These are phyloP conservation scores for Oostethus manadensis DNA, from an alignment of 2,113 vertebrate species.

Conservation along the genomic window DNA sequence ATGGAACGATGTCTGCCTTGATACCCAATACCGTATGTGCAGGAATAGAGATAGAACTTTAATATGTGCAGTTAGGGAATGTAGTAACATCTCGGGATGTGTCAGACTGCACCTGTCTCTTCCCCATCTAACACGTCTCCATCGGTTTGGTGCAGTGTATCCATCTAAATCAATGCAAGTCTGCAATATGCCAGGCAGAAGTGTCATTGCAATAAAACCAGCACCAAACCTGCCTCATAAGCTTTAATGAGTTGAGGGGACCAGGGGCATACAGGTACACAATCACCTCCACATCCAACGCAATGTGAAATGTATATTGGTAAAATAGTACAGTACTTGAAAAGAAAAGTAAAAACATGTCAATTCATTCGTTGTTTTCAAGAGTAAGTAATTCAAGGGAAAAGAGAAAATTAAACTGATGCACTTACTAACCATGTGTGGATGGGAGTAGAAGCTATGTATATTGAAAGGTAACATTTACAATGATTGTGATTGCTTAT, in stretches of 20 bases:
- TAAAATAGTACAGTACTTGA: too few relatives aligned
- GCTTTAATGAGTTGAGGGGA: conserved; percentile 59
- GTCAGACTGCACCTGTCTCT: background rate
- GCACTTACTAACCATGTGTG: too few relatives aligned
- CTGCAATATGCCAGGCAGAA: conserved; percentile 57
- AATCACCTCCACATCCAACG: conserved; percentile 56
- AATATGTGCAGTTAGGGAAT: background rate
- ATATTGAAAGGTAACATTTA: too few relatives aligned
- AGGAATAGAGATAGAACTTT: background rate
- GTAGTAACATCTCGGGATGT: background rate
- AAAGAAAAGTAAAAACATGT: too few relatives aligned
- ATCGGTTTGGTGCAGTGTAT: conserved; percentile 28
- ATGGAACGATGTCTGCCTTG: conserved; percentile 22
- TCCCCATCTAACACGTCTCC: conserved; percentile 13
- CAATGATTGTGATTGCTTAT: too few relatives aligned
- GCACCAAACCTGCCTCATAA: conserved; percentile 58
- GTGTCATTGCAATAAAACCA: conserved; percentile 63
- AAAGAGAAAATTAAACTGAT: too few relatives aligned
- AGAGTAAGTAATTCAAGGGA: too few relatives aligned
- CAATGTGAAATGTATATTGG: too few relatives aligned
- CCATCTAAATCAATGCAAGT: conserved; percentile 26
- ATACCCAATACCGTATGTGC: conserved; percentile 1
- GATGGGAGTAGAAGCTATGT: too few relatives aligned
- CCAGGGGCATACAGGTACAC: conserved; percentile 43
- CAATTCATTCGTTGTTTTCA: too few relatives aligned